Base-by-base conservation (phyloP, 2,797 vertebrate species). In the Thunnus albacares region DNA sequence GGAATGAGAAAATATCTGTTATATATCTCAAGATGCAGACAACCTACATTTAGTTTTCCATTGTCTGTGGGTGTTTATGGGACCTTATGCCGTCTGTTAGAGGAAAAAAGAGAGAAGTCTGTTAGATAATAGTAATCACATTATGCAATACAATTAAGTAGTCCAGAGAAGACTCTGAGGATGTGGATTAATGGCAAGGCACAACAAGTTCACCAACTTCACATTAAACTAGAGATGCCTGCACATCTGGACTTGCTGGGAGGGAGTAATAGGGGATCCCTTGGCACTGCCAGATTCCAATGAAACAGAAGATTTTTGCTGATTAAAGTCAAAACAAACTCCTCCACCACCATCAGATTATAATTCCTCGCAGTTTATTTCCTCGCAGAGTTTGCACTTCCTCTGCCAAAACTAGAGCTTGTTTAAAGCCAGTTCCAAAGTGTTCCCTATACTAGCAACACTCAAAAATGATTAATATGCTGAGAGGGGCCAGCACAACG, bases 401-500 rank as follows among this genome's bases (percentile, higher is more conserved):
- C 61, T 81, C 77, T 82, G 91, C 92, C 94, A 94, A 82, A 89
- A 81, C 69, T 57, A 60, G 63, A 82, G 77, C 82, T 84, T 77
- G 79, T 88, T 88, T 88, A 82, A 90, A 91, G 79, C 55, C 74
- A 75, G 79, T 60, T 88, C 77, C 76, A 87, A 81, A 76, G 66
- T 77, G 70, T 81, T 90, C 84, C 85, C 68, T 80, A 78, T 77
- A 78, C 83, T 77, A 89, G 88, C 90, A 92, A 83, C 86, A 90
- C 90, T 90, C 86, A 82, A 15, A 79, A 64, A 83, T 90, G 87
- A 93, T 89, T 83, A 67, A 92, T 91, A 90, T 69, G 65, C 74
- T 84, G 61, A 76, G 81, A 81, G 72, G 69, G 66, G 70, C 72
- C 82, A 77, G 77, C 73, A 68, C 63, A 79, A 84, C 85, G 58